Evolutionary conservation across 2,888 invertebrate genomes (phyloP).

Genomic region (Nasonovia ribisnigri): DNA sequence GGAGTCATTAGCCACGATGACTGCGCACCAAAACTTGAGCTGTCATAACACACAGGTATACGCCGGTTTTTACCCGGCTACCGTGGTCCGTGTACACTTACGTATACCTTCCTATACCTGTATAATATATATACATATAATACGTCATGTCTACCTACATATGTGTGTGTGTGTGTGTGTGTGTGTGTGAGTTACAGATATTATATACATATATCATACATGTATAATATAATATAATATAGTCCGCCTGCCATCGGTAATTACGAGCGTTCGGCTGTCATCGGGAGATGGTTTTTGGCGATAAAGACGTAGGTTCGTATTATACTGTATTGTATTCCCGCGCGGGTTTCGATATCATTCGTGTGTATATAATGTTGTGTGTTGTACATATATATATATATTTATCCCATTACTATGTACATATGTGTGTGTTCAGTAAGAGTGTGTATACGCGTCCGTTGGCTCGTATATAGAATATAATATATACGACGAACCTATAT

Average conservation of each 20-base stretch:
- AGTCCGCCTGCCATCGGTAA: constrained; percentile 43
- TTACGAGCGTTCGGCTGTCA: constrained; percentile 55
- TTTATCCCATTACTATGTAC: not conserved
- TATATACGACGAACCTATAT: not conserved
- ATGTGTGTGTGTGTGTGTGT: not conserved
- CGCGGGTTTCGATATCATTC: constrained; percentile 61
- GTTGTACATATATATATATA: not conserved
- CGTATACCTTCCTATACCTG: not conserved
- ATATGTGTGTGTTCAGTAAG: not conserved
- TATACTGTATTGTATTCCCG: not conserved
- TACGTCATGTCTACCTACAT: not conserved
- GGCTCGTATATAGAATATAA: not conserved
- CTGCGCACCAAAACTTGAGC: constrained; percentile 46
- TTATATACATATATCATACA: not conserved
- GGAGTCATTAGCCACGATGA: constrained; percentile 64
- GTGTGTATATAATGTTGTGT: not conserved
- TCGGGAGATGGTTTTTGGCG: constrained; percentile 57
- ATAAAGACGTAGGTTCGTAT: constrained; percentile 42
- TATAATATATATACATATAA: not conserved
- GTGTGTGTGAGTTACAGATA: not conserved
- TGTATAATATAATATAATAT: too few relatives aligned
- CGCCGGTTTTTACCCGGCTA: constrained; percentile 46
- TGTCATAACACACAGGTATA: constrained; percentile 57
- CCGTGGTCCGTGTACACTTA: constrained; percentile 24
- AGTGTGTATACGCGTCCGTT: not conserved